Evolutionary conservation across 2,797 vertebrate genomes (phyloP), one percentile per base, ranked within the genome.

Genomic region (Chromobotia macracanthus): DNA sequence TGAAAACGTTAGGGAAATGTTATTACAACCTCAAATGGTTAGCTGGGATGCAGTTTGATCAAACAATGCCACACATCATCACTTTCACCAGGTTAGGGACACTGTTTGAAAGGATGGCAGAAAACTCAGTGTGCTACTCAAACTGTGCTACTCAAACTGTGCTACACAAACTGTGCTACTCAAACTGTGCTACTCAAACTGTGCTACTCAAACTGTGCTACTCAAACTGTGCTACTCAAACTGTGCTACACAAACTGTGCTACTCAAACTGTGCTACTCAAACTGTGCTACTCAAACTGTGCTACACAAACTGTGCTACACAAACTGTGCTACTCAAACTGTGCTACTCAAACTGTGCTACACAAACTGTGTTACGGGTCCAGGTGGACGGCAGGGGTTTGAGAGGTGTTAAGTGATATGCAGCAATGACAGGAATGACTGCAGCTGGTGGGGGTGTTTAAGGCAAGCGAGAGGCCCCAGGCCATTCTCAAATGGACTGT

Each of bases 401-500:
- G 58, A 80, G 68, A 79, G 77, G 70, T 73, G 76, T 81, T 73
- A 86, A 79, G 75, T 81, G 85, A 84, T 23, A 61, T 75, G 53
- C 31, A 81, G 68, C 46, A 72, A 81, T 83, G 83, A 84, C 51
- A 79, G 80, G 78, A 83, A 82, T 69, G 76, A 61, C 68, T 75
- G 77, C 86, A 85, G 86, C 86, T 86, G 84, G 70, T 38, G 41
- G 23, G 41, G 60, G 65, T 64, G 64, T 60, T 79, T 77, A 63
- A 79, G 80, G 66, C 73, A 72, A 48, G 35, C 61, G 51, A 48
- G 56, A 63, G 64, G 79, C 75, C 79, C 55, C 31, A 18, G 81
- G 78, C 58, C 81, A 80, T 80, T 84, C 73, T 63, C 51, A 78
- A 81, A 80, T 73, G 72, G 82, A 78, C 81, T 65, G 69, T 84